Evolutionary conservation across 2,797 vertebrate genomes (phyloP), one percentile per base, ranked within the genome.

Genomic region (Poeciliopsis paucimaculata): DNA sequence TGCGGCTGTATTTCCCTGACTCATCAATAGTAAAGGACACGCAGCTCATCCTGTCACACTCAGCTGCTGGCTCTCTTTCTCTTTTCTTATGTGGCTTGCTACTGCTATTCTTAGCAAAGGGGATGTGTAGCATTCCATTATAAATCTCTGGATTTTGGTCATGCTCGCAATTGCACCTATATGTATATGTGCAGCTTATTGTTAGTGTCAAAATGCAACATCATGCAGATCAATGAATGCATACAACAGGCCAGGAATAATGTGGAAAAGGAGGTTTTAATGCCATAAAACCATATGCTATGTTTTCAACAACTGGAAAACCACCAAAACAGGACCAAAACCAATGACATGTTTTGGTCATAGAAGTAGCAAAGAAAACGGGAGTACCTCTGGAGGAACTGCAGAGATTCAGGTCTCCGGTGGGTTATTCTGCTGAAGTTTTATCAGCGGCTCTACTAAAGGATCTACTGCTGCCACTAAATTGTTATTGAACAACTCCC

Each of bases 11-110:
- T 88, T 86, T 78, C n/a, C 81, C 89, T 91, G 92, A 93, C 80
- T 94, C 88, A 91, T 93, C 79, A 73, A 73, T 82, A 82, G 77
- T 73, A 86, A 85, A 90, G 87, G 88, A 89, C 88, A 92, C 83
- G 73, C 81, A 71, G 80, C 79, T 81, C 83, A 77, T 88, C 77
- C 57, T 75, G 81, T 88, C 84, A 77, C 82, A 55, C 90, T 86
- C 60, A 60, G 75, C 81, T 80, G 46, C 83, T 82, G 81, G 77
- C 79, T 88, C 84, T 64, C 73, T 73, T 75, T 87, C 79, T 82
- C 82, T 90, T 77, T 76, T 82, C 85, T 86, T 81, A 87, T 72
- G 62, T 55, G 57, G 71, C 78, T 28, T 68, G 75, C 82, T 81
- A 60, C 70, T 86, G 79, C 85, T 93, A 90, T 93, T 92, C 80